A percentile compares a stretch with the other conserved stretches of the same genome.
phyloP scores from a whole-genome alignment of 2,113 vertebrate species.

The Seriola quinqueradiata region DNA sequence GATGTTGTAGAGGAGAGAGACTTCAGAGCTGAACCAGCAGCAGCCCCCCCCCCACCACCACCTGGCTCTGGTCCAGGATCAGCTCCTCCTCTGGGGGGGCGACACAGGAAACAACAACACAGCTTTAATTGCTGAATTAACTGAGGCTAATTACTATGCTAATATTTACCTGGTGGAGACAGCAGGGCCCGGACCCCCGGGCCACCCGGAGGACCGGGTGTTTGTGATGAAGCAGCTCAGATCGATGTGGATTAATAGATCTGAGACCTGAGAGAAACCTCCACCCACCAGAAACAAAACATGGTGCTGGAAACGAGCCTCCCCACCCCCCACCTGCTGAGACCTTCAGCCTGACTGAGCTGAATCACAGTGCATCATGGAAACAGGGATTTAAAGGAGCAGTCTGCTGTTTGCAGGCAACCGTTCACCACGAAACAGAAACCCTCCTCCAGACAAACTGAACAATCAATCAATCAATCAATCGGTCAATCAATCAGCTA shows the following conservation, averaged over 20 bases:
- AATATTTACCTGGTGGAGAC: slow-evolving; percentile 92
- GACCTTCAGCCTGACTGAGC: background rate
- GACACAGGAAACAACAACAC: slow-evolving; percentile 88
- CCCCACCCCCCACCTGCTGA: slow-evolving; percentile 27
- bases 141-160: slow-evolving; percentile 97
- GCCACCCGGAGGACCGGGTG: slow-evolving; percentile 2
- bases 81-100: slow-evolving; percentile 93
- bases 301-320: background rate
- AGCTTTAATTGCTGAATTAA: slow-evolving; percentile 93
- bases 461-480: too few relatives aligned
- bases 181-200: background rate
- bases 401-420: too few relatives aligned
- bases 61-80: slow-evolving; percentile 95
- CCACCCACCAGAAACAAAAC: background rate
- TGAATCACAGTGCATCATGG: slow-evolving; percentile 26
- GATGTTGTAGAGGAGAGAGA: background rate
- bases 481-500: too few relatives aligned
- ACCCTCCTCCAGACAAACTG: too few relatives aligned
- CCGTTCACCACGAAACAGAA: too few relatives aligned
- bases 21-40: background rate
- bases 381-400: slow-evolving; percentile 1
- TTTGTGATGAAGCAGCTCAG: background rate
- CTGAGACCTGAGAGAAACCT: slow-evolving; percentile 42
- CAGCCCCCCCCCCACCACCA: too few relatives aligned
- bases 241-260: slow-evolving; percentile 78